Percentiles rank a stretch among this genome's conserved stretches.
These are phyloP conservation scores for Drosophila cardini DNA, from an alignment of 1,140 invertebrate genomes.

Conservation along the genomic window DNA sequence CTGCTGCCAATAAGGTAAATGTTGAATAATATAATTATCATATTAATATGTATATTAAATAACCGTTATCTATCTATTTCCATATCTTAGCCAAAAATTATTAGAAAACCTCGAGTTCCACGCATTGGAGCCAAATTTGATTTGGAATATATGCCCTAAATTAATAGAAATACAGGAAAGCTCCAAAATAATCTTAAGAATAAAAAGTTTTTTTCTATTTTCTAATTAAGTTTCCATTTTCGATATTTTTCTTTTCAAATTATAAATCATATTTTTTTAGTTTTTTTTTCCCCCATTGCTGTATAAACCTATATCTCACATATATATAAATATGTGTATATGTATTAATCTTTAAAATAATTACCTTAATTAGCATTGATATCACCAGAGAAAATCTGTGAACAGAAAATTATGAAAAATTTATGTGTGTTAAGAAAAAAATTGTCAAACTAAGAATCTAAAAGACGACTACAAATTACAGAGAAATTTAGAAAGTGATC, in stretches of 20 bases:
- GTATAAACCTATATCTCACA: slow-evolving; percentile 11
- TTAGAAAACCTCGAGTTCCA: slow-evolving; percentile 58
- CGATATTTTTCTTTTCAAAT: background rate
- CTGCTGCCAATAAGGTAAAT: slow-evolving; percentile 11
- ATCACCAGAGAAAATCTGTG: background rate
- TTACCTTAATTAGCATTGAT: background rate
- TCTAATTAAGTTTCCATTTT: background rate
- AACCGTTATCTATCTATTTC: background rate
- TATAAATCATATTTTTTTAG: background rate
- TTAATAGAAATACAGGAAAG: background rate
- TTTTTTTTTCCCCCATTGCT: background rate
- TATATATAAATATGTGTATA: slow-evolving; percentile 15
- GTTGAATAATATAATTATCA: background rate
- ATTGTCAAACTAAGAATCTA: background rate
- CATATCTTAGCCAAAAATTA: slow-evolving; percentile 21
- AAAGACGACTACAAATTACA: slow-evolving; percentile 9
- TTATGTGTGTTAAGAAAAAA: background rate
- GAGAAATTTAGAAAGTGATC: slow-evolving; percentile 22
- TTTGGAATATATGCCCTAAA: slow-evolving; percentile 63
- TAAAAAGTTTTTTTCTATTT: too few species aligned
- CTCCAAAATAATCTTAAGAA: background rate
- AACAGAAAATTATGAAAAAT: slow-evolving; percentile 9
- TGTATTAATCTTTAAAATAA: background rate
- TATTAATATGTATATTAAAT: background rate
- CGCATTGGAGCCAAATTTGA: slow-evolving; percentile 79